Evolutionary conservation across 2,113 vertebrate genomes (phyloP), one percentile per base, ranked within the genome.

Genomic region (Atlantisia rogersi): DNA sequence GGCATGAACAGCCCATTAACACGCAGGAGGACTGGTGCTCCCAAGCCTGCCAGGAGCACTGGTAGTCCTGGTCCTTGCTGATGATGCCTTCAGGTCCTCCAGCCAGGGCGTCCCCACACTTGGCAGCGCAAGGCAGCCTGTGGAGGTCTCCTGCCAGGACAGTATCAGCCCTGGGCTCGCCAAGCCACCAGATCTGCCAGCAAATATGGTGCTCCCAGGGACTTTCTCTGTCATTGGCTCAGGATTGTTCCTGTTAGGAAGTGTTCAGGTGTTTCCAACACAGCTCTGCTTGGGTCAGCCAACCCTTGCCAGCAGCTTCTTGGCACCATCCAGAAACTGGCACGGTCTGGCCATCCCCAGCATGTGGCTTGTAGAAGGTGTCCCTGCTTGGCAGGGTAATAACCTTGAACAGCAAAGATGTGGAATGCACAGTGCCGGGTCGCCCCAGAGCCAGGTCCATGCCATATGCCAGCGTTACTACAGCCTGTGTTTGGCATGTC

Each of bases 171-270:
- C 52, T 32, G 15, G 11, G 9, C 42, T 80, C 1, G 0, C 29
- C 2, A 3, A 53, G 32, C 19, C 50, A 70, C 15, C 64, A 74
- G 40, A 15, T 87, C 26, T 67, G 13, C 42, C 71, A 56, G n/a
- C 25, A 67, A 85, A 63, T 2, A 0, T 4, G 12, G 10, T 3
- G 7, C 7, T 46, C 6, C 31, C 1, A 1, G 24, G 13, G 40
- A n/a, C 50, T 60, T 77, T 48, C 17, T 12, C n/a, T 14, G 16
- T 50, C 46, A 40, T 31, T 55, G n/a, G 32, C n/a, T 64, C 0
- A 2, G 12, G 46, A 75, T 31, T 3, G 3, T 24, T 24, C 20
- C 4, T 55, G 9, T 79, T 21, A 50, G 74, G 70, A 94, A 32
- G 8, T 37, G 37, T 62, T 32, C 46, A 32, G 48, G 20, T 64